phyloP scores from a whole-genome alignment of 2,888 invertebrate genomes.

The Lapara coniferarum region DNA sequence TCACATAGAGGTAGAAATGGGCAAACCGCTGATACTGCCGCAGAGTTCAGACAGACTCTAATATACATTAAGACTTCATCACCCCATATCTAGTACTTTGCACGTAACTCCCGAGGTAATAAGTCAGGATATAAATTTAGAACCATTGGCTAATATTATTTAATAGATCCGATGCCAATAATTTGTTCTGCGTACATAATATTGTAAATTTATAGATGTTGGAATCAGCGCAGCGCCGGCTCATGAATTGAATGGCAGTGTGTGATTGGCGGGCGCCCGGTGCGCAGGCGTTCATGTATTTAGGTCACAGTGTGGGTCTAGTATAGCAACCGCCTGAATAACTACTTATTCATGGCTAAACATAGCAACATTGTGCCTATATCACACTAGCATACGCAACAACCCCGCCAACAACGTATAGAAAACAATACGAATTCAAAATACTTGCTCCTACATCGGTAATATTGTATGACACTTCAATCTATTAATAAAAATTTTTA shows the following conservation, averaged over 20 bases:
- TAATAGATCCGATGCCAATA: constrained; percentile 60
- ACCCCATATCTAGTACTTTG: constrained; percentile 30
- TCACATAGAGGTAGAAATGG: no score
- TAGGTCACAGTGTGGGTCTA: constrained; percentile 79
- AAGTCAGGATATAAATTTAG: constrained; percentile 50
- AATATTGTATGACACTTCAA: background rate
- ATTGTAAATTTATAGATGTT: constrained; percentile 64
- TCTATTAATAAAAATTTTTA: background rate
- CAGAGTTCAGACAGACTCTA: no score
- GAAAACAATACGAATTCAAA: constrained; percentile 1
- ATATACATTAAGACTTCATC: background rate
- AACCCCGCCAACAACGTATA: background rate
- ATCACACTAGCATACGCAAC: background rate
- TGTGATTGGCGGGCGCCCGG: constrained; percentile 77
- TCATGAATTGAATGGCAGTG: constrained; percentile 69
- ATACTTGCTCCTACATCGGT: background rate
- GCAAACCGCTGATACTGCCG: no score
- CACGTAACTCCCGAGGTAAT: constrained; percentile 36
- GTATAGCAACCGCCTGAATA: constrained; percentile 66
- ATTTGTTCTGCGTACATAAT: constrained; percentile 55
- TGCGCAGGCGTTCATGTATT: constrained; percentile 72
- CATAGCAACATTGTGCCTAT: constrained; percentile 22
- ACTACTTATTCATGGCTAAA: constrained; percentile 38
- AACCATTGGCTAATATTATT: constrained; percentile 68
- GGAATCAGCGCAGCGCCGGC: constrained; percentile 67